Conservation (phyloP, 2,113 vertebrate species). For the Bolborhynchus lineola region DNA sequence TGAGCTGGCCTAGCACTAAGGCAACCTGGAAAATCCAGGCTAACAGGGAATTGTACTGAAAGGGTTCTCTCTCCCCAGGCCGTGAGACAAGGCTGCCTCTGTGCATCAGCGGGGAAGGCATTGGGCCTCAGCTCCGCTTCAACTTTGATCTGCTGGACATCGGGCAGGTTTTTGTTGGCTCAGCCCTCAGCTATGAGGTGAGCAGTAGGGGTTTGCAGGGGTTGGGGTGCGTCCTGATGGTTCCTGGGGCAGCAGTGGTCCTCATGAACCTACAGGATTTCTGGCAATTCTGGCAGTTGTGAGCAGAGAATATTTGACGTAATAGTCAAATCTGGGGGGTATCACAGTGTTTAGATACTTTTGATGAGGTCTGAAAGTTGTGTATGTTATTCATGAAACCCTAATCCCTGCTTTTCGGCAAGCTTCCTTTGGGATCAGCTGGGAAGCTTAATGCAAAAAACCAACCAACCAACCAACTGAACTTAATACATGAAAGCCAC, state of each 20-base stretch:
- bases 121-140: conserved; percentile 80
- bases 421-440: not conserved
- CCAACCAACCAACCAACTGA: not conserved
- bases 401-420: not conserved
- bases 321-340: fast-evolving
- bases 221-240: not conserved
- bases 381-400: not conserved
- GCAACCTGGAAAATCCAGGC: not conserved
- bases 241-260: not conserved
- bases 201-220: not conserved
- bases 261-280: not conserved
- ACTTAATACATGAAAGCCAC: not conserved
- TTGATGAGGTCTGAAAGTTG: not conserved
- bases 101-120: conserved; percentile 78
- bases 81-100: conserved; percentile 79
- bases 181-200: conserved; percentile 80
- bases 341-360: not conserved
- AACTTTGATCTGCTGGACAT: conserved; percentile 76
- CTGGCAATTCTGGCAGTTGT: not conserved
- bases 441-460: not conserved
- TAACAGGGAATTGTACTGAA: not conserved
- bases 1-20: not conserved
- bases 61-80: conserved; percentile 68
- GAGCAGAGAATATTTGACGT: not conserved
- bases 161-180: conserved; percentile 75